These are phyloP conservation scores for Formica exsecta DNA, from an alignment of 1,140 invertebrate genomes.

Conservation along the genomic window DNA sequence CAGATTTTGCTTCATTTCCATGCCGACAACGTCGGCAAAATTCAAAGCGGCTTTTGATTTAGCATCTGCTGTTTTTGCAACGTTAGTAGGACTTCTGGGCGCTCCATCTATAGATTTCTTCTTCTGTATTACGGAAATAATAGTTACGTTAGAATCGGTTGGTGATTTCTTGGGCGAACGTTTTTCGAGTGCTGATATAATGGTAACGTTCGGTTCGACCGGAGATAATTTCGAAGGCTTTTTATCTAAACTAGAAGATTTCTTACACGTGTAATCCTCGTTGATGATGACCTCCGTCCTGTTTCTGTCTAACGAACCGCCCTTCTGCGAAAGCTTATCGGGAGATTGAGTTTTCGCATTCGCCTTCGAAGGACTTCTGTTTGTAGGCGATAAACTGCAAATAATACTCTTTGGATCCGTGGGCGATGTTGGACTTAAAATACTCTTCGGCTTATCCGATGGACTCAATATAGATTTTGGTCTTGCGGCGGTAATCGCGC, in stretches of 20 bases:
- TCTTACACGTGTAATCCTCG: conserved; percentile 70
- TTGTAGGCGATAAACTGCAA: conserved; percentile 76
- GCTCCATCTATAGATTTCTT: conserved; percentile 77
- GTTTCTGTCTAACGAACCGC: conserved; percentile 79
- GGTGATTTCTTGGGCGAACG: conserved; percentile 75
- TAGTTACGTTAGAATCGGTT: conserved; percentile 81
- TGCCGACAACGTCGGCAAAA: conserved; percentile 81
- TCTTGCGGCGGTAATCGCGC: conserved; percentile 80
- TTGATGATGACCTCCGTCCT: conserved; percentile 72
- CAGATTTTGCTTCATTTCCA: conserved; percentile 83
- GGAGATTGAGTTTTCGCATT: conserved; percentile 66
- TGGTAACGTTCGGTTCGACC: conserved; percentile 80
- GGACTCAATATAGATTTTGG: conserved; percentile 81
- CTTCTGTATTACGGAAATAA: conserved; percentile 82
- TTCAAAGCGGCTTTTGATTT: conserved; percentile 75
- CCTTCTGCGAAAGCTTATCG: conserved; percentile 74
- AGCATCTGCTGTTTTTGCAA: conserved; percentile 69
- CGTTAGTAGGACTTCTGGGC: conserved; percentile 48
- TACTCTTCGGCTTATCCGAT: conserved; percentile 79
- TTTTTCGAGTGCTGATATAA: conserved; percentile 79
- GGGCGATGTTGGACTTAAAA: conserved; percentile 80
- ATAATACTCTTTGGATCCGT: conserved; percentile 71
- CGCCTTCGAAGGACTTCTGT: conserved; percentile 78
- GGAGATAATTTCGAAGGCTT: conserved; percentile 80
- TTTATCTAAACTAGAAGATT: conserved; percentile 81